Percentiles rank a stretch among this genome's conserved stretches.
These are phyloP conservation scores for Aporophyla lueneburgensis DNA, from an alignment of 2,888 invertebrate species.

Conservation along the genomic window DNA sequence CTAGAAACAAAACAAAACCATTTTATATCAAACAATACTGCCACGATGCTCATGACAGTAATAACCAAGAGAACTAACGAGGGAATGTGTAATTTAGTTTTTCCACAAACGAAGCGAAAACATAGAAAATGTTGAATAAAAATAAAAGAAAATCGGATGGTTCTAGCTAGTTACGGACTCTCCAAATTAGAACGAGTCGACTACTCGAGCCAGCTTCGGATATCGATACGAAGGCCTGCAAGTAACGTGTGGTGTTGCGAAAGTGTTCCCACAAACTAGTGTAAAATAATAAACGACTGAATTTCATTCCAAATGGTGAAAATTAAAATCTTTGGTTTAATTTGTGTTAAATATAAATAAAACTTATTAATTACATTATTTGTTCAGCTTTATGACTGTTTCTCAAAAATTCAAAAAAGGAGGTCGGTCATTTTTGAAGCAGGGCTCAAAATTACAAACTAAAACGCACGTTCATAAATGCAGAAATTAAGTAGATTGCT, in stretches of 20 bases:
- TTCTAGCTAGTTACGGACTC: conserved; percentile 35
- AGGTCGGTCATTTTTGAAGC: not conserved
- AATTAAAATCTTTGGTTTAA: not conserved
- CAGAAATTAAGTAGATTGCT: too few species aligned
- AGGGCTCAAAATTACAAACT: too few species aligned
- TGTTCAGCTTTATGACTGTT: not conserved
- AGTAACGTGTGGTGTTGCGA: conserved; percentile 39
- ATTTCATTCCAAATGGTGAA: not conserved
- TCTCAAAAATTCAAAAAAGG: not conserved
- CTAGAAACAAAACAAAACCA: not conserved
- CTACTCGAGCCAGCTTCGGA: conserved; percentile 5
- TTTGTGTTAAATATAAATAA: not conserved
- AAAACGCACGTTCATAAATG: too few species aligned
- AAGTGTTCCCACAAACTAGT: conserved; percentile 1
- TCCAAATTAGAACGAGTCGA: conserved; percentile 48
- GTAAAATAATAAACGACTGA: conserved; percentile 4
- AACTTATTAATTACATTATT: not conserved
- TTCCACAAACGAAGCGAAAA: conserved; percentile 38
- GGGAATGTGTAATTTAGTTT: not conserved
- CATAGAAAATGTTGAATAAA: conserved; percentile 26
- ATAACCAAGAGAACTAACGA: conserved; percentile 26
- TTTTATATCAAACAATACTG: too few species aligned
- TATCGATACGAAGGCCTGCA: conserved; percentile 30
- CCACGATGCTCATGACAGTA: not conserved
- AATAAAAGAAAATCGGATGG: conserved; percentile 38